phyloP scores from a whole-genome alignment of 2,113 vertebrate genomes.

The Mugil cephalus region DNA sequence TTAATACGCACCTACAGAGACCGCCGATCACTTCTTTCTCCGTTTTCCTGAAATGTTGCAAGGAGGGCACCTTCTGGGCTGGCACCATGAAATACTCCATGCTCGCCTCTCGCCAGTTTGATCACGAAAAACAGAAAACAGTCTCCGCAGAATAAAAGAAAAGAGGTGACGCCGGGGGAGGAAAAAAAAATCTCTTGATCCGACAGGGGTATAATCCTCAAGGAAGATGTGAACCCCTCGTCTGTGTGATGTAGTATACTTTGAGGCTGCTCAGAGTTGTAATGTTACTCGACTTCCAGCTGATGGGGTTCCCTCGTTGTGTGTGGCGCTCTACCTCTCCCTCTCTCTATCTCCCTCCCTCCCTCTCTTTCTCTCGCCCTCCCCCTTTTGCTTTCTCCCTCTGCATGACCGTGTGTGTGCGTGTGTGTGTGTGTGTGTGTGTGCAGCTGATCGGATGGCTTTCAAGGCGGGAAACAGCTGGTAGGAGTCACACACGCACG shows the following conservation, averaged over 20 bases:
- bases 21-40: slow-evolving; percentile 98
- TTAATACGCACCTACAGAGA: slow-evolving; percentile 93
- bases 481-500: slow-evolving; percentile 92
- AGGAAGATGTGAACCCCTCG: slow-evolving; percentile 22
- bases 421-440: slow-evolving; percentile 85
- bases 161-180: slow-evolving; percentile 29
- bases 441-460: slow-evolving; percentile 93
- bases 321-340: slow-evolving; percentile 81
- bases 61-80: slow-evolving; percentile 95
- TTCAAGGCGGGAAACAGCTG: slow-evolving; percentile 99
- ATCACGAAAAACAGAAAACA: slow-evolving; percentile 39
- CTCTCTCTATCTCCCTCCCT: slow-evolving; percentile 60
- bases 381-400: slow-evolving; percentile 76
- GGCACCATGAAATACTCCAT: slow-evolving; percentile 99
- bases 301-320: slow-evolving; percentile 90
- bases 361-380: slow-evolving; percentile 52
- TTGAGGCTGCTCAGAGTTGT: slow-evolving; percentile 81
- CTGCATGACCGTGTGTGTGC: slow-evolving; percentile 80
- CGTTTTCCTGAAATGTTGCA: slow-evolving; percentile 98
- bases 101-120: slow-evolving; percentile 84
- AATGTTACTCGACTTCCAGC: slow-evolving; percentile 89
- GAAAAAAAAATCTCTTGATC: slow-evolving; percentile 54
- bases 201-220: slow-evolving; percentile 44
- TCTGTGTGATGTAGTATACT: slow-evolving; percentile 74
- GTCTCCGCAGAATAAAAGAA: slow-evolving; percentile 35